These are phyloP conservation scores for Odontamblyopus rebecca DNA, from an alignment of 2,797 vertebrate species.

Conservation along the genomic window DNA sequence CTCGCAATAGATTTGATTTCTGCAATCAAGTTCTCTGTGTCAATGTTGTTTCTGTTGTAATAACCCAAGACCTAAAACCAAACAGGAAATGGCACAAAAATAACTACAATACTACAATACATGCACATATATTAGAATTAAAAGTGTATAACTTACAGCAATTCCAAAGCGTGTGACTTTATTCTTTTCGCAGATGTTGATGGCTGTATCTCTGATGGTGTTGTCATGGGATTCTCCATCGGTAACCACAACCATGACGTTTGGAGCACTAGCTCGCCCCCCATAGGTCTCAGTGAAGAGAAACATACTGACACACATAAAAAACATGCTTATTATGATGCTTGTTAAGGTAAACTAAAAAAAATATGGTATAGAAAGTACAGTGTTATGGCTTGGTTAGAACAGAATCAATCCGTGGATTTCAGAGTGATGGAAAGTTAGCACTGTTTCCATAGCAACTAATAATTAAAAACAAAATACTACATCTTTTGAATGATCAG, in stretches of 20 bases:
- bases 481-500: too few species aligned
- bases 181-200: slow-evolving; percentile 79
- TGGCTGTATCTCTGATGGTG: slow-evolving; percentile 60
- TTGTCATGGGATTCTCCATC: slow-evolving; percentile 91
- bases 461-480: too few species aligned
- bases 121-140: too few species aligned
- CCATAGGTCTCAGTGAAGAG: slow-evolving; percentile 77
- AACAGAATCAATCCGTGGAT: background rate
- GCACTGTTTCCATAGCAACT: too few species aligned
- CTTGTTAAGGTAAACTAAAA: background rate
- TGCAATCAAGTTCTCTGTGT: slow-evolving; percentile 85
- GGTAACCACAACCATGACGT: slow-evolving; percentile 93
- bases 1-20: slow-evolving; percentile 94
- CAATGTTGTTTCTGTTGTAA: slow-evolving; percentile 70
- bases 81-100: background rate
- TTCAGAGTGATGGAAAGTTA: background rate
- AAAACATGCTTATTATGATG: background rate
- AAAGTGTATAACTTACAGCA: slow-evolving; percentile 77
- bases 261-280: slow-evolving; percentile 81
- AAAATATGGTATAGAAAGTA: background rate
- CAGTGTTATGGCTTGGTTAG: background rate
- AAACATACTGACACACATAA: slow-evolving; percentile 57
- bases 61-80: slow-evolving; percentile 73
- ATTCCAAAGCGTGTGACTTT: slow-evolving; percentile 90
- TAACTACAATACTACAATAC: background rate